phyloP scores from a whole-genome alignment of 2,113 vertebrate genomes.

The Syngnathus floridae region DNA sequence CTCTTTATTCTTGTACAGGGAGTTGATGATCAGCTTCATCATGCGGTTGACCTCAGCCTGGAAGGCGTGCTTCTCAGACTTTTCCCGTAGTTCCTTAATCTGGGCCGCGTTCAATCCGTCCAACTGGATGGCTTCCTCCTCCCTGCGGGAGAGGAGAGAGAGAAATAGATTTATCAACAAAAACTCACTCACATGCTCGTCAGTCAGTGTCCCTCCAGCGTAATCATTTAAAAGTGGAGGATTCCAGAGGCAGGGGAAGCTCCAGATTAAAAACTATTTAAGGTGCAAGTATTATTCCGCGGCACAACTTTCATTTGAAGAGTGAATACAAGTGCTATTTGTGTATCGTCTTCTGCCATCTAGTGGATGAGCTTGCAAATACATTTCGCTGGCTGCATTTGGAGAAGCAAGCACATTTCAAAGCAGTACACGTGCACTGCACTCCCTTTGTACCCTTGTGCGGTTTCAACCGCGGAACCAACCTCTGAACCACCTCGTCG shows the following conservation, averaged over 20 bases:
- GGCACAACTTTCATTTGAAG: too few relatives aligned
- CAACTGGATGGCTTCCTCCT: conserved; percentile 94
- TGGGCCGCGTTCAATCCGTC: conserved; percentile 95
- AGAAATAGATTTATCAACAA: too few relatives aligned
- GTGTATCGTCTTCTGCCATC: neutral
- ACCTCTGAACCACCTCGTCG: conserved; percentile 93
- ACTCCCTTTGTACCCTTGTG: too few relatives aligned
- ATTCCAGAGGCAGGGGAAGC: too few relatives aligned
- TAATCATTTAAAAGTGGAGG: too few relatives aligned
- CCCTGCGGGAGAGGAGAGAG: conserved; percentile 62
- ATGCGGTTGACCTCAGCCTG: conserved; percentile 98
- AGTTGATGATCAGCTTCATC: conserved; percentile 99
- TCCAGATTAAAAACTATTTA: too few relatives aligned
- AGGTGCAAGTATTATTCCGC: too few relatives aligned
- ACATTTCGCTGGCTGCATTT: too few relatives aligned
- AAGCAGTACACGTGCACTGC: too few relatives aligned
- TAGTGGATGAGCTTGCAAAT: neutral
- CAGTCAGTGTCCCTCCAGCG: too few relatives aligned
- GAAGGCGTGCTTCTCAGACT: conserved; percentile 94
- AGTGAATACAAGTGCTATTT: neutral
- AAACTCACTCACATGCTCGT: too few relatives aligned
- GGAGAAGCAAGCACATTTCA: too few relatives aligned
- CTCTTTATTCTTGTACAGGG: conserved; percentile 98
- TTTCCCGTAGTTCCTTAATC: conserved; percentile 94
- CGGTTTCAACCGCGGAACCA: conserved; percentile 15